phyloP scores from a whole-genome alignment of 2,888 invertebrate genomes.

The Cryptophagus acutangulus region DNA sequence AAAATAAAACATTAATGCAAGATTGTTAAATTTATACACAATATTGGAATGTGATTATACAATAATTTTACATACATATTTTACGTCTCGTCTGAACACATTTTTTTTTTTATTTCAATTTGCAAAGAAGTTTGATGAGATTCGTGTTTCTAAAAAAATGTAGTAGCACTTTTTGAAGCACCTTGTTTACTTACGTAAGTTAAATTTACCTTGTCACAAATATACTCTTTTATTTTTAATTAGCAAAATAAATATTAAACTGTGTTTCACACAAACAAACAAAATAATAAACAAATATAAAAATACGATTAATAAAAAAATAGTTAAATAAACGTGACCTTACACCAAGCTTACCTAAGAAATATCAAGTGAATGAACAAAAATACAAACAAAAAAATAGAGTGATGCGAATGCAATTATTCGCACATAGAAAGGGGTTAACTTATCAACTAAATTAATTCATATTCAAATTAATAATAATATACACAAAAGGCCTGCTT shows the following conservation, averaged over 20 bases:
- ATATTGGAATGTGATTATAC: conserved; percentile 28
- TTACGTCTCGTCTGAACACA: conserved; percentile 28
- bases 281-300: conserved; percentile 25
- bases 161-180: conserved; percentile 21
- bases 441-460: not conserved
- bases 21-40: no score
- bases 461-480: conserved; percentile 10
- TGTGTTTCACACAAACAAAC: conserved; percentile 21
- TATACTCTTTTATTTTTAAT: conserved; percentile 6
- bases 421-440: conserved; percentile 12
- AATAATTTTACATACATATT: not conserved
- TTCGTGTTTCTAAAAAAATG: conserved; percentile 17
- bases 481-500: conserved; percentile 26
- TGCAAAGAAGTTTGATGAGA: conserved; percentile 16
- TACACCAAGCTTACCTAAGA: conserved; percentile 31
- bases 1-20: no score
- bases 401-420: not conserved
- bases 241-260: conserved; percentile 14
- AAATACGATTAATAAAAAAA: conserved; percentile 21
- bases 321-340: conserved; percentile 33
- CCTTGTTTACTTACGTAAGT: conserved; percentile 20
- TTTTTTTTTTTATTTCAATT: conserved; percentile 17
- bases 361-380: conserved; percentile 15
- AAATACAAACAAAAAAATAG: conserved; percentile 1
- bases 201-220: conserved; percentile 1